Base-by-base conservation (phyloP, 2,888 invertebrate genomes). In the Epinotia brunnichana region DNA sequence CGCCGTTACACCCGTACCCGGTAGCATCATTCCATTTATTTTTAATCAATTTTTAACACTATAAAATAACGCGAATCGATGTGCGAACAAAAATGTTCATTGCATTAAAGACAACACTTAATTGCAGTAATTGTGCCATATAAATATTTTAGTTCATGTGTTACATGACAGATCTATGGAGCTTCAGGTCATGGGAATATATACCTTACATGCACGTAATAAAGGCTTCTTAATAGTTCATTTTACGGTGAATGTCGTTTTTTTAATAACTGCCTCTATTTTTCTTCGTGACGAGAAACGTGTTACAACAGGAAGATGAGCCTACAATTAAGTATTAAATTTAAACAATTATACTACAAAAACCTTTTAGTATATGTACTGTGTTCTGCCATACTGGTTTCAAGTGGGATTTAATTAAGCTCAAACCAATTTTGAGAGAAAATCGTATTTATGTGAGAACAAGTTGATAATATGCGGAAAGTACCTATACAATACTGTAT, bases 291-390 rank as follows among this genome's bases (percentile, higher is more conserved):
- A 56, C 54, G n/a, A 41, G 54, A n/a, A 48, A 24, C 48, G 62
- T 51, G 54, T 72, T 19, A 19, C n/a, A 24, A 39, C 51, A 64
- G 64, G 72, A 73, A 73, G 72, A 73, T 73, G 72, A 21, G 56
- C 44, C 39, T 48, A 61, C 62, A 62, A 73, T 68, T 68, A 73
- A 67, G 39, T 54, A 54, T 60, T 61, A 57, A 62, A 51, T 73
- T 73, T 48, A 51, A 73, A 63, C 60, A 68, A 68, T 62, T 73
- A 57, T 63, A 48, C 35, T 10, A 39, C 62, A 66, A 59, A 57
- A 56, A 68, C 62, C 62, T 73, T 68, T 73, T 68, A 68, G 66
- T 24, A n/a, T 48, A 24, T 66, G 19, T 60, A 35, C 2, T 35
- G 39, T 24, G 17, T 44, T 4, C 21, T 60, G 3, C 56, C 2